Conservation (phyloP, 1,140 invertebrate genomes). For the Drosophila funebris region DNA sequence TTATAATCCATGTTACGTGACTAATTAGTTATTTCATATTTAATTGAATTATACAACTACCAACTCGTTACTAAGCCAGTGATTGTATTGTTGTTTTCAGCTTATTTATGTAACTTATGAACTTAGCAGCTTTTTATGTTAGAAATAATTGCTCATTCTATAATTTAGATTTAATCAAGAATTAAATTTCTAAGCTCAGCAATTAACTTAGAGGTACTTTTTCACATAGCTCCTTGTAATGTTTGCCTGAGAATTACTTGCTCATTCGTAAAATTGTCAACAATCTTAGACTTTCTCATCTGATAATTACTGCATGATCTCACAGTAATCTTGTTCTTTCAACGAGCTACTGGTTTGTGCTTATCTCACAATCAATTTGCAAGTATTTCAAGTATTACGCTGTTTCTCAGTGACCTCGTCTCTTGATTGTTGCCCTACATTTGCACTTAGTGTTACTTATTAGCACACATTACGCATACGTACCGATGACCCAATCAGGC, state of each 20-base stretch:
- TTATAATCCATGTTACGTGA: constrained; percentile 1
- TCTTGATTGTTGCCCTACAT: constrained; percentile 12
- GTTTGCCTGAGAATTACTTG: too few relatives aligned
- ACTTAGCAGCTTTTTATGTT: neutral
- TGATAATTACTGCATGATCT: neutral
- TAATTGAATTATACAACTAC: neutral
- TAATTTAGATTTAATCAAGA: too few relatives aligned
- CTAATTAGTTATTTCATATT: neutral
- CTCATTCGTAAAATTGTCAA: too few relatives aligned
- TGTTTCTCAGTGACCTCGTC: constrained; percentile 17
- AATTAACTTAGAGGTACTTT: too few relatives aligned
- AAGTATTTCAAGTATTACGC: neutral
- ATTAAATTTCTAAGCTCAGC: too few relatives aligned
- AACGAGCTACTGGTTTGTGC: neutral
- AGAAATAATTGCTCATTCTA: neutral
- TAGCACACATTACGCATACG: constrained; percentile 36
- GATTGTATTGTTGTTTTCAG: neutral
- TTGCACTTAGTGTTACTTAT: constrained; percentile 3
- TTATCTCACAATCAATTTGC: constrained; percentile 11
- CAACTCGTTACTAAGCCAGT: neutral
- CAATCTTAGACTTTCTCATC: too few relatives aligned
- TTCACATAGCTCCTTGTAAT: neutral
- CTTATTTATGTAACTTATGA: neutral
- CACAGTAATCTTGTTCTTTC: neutral
- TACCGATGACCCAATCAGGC: constrained; percentile 30